Evolutionary conservation across 37 sponge, comb jelly and placozoan genomes (phyloP).

Genomic region (Halichondria panicea): DNA sequence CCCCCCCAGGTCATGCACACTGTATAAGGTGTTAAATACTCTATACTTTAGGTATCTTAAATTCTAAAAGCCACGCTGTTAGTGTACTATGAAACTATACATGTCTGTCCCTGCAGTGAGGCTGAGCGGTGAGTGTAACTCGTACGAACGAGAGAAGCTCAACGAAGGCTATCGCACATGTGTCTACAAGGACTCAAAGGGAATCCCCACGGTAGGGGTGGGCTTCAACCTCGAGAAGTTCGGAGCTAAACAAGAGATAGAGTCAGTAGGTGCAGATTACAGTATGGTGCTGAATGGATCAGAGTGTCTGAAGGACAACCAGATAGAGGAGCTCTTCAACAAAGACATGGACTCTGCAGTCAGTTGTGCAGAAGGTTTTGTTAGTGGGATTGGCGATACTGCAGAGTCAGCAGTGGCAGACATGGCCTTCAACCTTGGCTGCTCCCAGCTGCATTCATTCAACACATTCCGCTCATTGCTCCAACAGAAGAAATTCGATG

Average conservation of each 20-base stretch:
- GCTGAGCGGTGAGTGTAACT: constrained; percentile 9
- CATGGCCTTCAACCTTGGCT: constrained; percentile 57
- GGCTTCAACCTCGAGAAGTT: constrained; percentile 53
- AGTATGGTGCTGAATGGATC: constrained; percentile 26
- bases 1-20: too few species aligned
- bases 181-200: constrained; percentile 34
- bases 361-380: constrained; percentile 10
- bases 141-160: constrained; percentile 40
- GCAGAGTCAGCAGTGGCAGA: constrained; percentile 38
- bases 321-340: constrained; percentile 37
- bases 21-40: too few species aligned
- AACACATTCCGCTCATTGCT: constrained; percentile 4
- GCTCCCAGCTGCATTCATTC: constrained; percentile 17
- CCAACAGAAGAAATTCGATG: not conserved
- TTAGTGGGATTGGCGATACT: not conserved
- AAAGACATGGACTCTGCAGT: constrained; percentile 37
- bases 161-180: constrained; percentile 47
- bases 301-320: constrained; percentile 34
- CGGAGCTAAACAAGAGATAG: constrained; percentile 24
- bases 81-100: too few species aligned
- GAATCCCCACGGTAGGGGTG: constrained; percentile 36
- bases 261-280: constrained; percentile 33
- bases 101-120: too few species aligned
- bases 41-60: too few species aligned
- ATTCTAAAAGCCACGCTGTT: too few species aligned